A percentile compares a stretch with the other conserved stretches of the same genome.
phyloP scores from a whole-genome alignment of 2,797 vertebrate species.

The Lacerta bilineata region DNA sequence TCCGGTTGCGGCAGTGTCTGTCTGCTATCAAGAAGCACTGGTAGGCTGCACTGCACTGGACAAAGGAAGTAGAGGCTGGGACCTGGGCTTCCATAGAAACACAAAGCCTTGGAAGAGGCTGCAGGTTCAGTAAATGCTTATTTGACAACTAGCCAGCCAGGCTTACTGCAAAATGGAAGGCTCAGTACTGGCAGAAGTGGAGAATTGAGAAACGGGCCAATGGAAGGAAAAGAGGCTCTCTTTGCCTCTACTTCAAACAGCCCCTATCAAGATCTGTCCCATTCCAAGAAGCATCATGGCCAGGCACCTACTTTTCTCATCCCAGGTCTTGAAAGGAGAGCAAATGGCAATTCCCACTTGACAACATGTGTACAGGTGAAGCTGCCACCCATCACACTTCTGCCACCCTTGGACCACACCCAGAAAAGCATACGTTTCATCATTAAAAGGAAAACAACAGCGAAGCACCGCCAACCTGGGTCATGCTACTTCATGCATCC shows the following conservation, averaged over 20 bases:
- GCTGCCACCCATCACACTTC: background rate
- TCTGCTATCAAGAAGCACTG: slow-evolving; percentile 96
- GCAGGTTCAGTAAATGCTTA: too few relatives aligned
- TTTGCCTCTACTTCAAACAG: too few relatives aligned
- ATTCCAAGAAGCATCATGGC: background rate
- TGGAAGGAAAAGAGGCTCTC: too few relatives aligned
- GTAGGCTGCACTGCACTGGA: slow-evolving; percentile 92
- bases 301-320: background rate
- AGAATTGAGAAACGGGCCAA: too few relatives aligned
- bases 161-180: too few relatives aligned
- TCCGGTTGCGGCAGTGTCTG: slow-evolving; percentile 93
- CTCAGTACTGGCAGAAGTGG: too few relatives aligned
- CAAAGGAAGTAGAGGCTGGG: background rate
- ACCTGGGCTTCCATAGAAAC: background rate
- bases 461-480: background rate
- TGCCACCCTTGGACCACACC: too few relatives aligned
- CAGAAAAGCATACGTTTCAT: background rate
- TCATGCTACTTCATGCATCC: too few relatives aligned
- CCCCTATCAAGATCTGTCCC: background rate
- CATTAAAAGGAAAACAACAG: background rate
- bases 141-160: too few relatives aligned
- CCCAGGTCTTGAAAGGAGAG: background rate
- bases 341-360: background rate
- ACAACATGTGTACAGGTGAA: background rate
- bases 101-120: background rate